Evolutionary conservation across 2,888 invertebrate species (phyloP).

Genomic region (Aphodius sticticus): DNA sequence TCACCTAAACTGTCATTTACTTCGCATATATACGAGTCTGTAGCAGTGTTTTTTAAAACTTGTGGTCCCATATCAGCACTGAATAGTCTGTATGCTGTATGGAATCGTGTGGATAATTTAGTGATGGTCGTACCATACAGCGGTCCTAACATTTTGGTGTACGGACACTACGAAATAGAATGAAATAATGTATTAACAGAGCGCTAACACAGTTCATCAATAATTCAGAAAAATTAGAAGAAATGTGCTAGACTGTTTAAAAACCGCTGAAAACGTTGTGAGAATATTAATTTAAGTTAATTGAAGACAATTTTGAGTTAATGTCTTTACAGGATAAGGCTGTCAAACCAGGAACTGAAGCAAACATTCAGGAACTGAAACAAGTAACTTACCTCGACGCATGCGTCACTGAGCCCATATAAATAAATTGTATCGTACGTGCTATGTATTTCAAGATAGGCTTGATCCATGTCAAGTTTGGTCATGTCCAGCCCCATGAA

Average conservation of each 20-base stretch:
- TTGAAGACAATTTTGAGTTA: no score
- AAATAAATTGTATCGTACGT: constrained; percentile 61
- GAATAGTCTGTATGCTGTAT: constrained; percentile 39
- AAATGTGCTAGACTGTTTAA: no score
- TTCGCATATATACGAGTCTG: constrained; percentile 66
- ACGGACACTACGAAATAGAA: constrained; percentile 44
- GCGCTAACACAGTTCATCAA: no score
- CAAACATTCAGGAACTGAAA: neutral
- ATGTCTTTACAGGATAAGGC: no score
- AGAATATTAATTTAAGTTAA: no score
- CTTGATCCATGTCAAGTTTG: constrained; percentile 70
- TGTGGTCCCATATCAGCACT: constrained; percentile 29
- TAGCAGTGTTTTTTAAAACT: constrained; percentile 20
- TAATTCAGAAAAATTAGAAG: no score
- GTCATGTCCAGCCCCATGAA: constrained; percentile 67
- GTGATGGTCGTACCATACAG: constrained; percentile 13
- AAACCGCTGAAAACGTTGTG: no score
- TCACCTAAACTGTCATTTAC: constrained; percentile 68
- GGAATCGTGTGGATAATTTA: constrained; percentile 36
- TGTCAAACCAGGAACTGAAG: no score
- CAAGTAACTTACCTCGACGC: constrained; percentile 68
- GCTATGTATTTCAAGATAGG: constrained; percentile 65
- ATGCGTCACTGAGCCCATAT: constrained; percentile 75
- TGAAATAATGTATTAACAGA: neutral
- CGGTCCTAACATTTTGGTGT: constrained; percentile 25